These are phyloP conservation scores for Drosophila mojavensis DNA, from an alignment of 1,140 invertebrate genomes.

Conservation along the genomic window DNA sequence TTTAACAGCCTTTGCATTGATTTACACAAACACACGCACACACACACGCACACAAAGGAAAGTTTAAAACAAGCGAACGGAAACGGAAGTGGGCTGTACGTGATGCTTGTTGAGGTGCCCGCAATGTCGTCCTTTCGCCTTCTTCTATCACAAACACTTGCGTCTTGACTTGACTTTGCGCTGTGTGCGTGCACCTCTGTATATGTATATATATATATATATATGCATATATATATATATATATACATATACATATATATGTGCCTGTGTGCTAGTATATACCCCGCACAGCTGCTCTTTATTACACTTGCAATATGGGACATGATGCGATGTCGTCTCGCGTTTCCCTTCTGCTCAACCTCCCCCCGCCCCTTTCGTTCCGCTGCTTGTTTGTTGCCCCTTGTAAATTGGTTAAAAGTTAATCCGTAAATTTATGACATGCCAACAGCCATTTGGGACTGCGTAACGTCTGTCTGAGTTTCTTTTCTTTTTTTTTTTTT, in stretches of 20 bases:
- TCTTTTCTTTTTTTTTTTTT: constrained; percentile 2
- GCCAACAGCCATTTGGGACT: constrained; percentile 74
- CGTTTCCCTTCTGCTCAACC: constrained; percentile 6
- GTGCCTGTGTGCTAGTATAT: no score
- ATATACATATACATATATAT: no score
- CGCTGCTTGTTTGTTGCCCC: constrained; percentile 61
- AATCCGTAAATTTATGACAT: constrained; percentile 81
- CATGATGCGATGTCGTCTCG: constrained; percentile 57
- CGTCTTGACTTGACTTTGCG: constrained; percentile 36
- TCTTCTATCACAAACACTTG: constrained; percentile 53
- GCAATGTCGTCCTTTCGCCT: constrained; percentile 47
- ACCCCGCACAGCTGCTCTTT: constrained; percentile 72
- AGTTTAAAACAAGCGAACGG: constrained; percentile 80
- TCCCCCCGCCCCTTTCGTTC: neutral
- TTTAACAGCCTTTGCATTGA: constrained; percentile 60
- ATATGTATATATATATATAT: neutral
- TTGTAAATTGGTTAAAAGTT: constrained; percentile 83
- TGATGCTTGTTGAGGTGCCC: constrained; percentile 80
- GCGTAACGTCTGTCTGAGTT: constrained; percentile 44
- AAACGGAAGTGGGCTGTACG: constrained; percentile 81
- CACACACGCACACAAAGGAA: constrained; percentile 18
- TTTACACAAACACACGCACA: constrained; percentile 62
- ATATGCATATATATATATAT: neutral
- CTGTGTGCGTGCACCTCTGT: constrained; percentile 12
- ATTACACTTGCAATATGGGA: constrained; percentile 80